These are phyloP conservation scores for Monopterus albus DNA, from an alignment of 2,113 vertebrate species.

Conservation along the genomic window DNA sequence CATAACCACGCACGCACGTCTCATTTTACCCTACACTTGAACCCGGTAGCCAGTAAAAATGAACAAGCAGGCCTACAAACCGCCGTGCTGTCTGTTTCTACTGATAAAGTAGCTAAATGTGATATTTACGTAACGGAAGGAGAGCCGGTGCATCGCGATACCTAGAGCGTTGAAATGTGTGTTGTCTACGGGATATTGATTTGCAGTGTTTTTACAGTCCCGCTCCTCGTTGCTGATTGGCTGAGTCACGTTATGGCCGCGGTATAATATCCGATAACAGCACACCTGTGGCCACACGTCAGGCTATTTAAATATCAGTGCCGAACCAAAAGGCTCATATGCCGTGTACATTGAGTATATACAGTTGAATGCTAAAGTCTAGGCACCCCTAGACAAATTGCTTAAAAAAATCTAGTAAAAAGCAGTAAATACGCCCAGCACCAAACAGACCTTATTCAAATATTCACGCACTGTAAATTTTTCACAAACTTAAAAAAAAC, in stretches of 20 bases:
- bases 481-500: no score
- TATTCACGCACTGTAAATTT: no score
- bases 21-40: not conserved
- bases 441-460: no score
- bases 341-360: no score
- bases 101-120: conserved; percentile 13
- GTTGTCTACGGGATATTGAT: not conserved
- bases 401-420: no score
- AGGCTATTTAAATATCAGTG: conserved; percentile 5
- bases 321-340: not conserved
- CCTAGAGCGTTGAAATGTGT: conserved; percentile 1
- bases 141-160: conserved; percentile 37
- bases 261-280: conserved; percentile 14
- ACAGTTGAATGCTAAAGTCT: not conserved
- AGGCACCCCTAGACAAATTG: not conserved
- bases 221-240: conserved; percentile 59
- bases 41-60: not conserved
- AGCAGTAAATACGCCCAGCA: no score
- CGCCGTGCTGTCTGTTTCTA: not conserved
- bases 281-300: conserved; percentile 33
- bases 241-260: conserved; percentile 25
- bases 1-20: not conserved
- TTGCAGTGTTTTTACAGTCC: conserved; percentile 22
- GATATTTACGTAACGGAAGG: conserved; percentile 38
- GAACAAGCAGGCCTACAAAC: not conserved